phyloP scores from a whole-genome alignment of 30 jellyfish, hydroid and myxozoan species.

The Aurelia coerulea region DNA sequence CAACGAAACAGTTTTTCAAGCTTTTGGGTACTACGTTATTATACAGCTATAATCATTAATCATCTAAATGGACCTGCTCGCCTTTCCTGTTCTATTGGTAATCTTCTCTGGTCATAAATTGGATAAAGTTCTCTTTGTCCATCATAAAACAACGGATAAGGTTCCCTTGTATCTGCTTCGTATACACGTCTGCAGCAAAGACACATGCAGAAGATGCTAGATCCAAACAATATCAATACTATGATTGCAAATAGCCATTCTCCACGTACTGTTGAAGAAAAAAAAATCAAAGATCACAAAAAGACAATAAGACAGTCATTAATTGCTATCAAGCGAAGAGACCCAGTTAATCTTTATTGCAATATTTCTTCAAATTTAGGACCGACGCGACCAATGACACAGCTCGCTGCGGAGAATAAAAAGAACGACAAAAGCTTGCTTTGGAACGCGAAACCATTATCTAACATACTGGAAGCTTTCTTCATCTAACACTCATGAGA shows the following conservation, averaged over 20 bases:
- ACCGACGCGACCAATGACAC: background rate
- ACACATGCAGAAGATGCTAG: constrained; percentile 93
- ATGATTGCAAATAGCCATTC: constrained; percentile 97
- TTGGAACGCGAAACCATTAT: background rate
- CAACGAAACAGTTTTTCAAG: too few species aligned
- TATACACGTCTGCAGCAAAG: constrained; percentile 95
- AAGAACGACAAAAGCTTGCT: background rate
- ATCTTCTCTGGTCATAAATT: constrained; percentile 64
- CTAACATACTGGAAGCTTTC: background rate
- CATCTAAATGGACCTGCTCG: constrained; percentile 54
- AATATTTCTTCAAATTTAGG: too few species aligned
- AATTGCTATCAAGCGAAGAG: too few species aligned
- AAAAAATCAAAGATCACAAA: background rate
- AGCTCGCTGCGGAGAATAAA: background rate
- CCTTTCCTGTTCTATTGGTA: constrained; percentile 36
- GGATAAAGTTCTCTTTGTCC: constrained; percentile 90
- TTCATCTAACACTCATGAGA: background rate
- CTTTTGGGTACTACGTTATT: too few species aligned
- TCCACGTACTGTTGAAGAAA: constrained; percentile 75
- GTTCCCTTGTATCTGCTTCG: constrained; percentile 89
- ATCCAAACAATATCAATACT: constrained; percentile 67
- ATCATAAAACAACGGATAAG: constrained; percentile 74
- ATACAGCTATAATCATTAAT: background rate
- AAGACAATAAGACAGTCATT: background rate
- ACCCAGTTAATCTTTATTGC: too few species aligned